Percentiles rank a stretch among this genome's conserved stretches.
Evolutionary conservation across 92 coral and sea anemone genomes (phyloP).

Genomic region (Diadumene lineata): DNA sequence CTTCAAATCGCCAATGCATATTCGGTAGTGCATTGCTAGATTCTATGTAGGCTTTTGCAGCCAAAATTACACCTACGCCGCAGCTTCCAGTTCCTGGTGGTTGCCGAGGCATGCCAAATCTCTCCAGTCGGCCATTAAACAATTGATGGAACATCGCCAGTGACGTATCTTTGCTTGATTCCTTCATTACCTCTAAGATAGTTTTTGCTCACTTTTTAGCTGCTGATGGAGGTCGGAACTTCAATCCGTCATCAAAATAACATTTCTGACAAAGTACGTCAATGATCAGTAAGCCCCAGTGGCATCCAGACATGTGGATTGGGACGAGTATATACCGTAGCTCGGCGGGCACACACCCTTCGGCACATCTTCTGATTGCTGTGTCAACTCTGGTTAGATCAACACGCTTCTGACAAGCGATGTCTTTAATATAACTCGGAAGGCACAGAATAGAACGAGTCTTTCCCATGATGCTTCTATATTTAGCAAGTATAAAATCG

Average conservation of each 20-base stretch:
- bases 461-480: background rate
- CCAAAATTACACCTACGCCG: conserved; percentile 9
- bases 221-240: conserved; percentile 1
- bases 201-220: background rate
- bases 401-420: background rate
- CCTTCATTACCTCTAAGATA: background rate
- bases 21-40: background rate
- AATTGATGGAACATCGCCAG: background rate
- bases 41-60: background rate
- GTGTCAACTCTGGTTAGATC: background rate
- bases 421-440: conserved; percentile 3
- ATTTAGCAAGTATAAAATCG: conserved; percentile 6
- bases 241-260: conserved; percentile 10
- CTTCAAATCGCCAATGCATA: conserved; percentile 5
- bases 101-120: conserved; percentile 16
- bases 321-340: background rate
- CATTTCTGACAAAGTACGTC: background rate
- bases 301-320: conserved; percentile 10
- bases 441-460: background rate
- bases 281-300: conserved; percentile 8
- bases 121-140: background rate
- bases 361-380: background rate
- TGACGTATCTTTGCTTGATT: background rate
- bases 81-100: conserved; percentile 8
- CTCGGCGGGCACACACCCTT: background rate